Evolutionary conservation across 92 coral and sea anemone species (phyloP), one percentile per base, ranked within the genome.

Genomic region (Phenganax subtilis): DNA sequence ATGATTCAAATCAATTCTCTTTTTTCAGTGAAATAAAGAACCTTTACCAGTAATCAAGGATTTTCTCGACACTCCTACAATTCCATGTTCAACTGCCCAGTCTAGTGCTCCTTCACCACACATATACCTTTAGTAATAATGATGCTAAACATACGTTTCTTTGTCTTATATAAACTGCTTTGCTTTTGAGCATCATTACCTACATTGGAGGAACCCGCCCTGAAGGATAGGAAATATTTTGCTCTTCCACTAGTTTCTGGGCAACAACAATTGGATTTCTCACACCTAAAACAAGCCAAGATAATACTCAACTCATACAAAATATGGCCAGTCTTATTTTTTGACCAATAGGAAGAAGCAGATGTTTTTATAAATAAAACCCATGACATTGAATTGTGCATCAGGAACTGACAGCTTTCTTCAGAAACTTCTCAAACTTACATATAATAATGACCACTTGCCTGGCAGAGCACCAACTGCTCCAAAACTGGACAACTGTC

Each of bases 141-240:
- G 8, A 7, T 2, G 10, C 15, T 51, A 10, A 72, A 12, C 1
- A 9, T 51, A 25, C 6, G 54, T 72, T 5, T 44, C 9, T 44
- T 72, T 6, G 10, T 72, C 54, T 44, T 6, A 3, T n/a, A 31
- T 28, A n/a, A 11, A 15, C 51, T 53, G 57, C 0, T 15, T 74
- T 2, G 6, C 17, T 47, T 2, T 52, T 59, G 25, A 20, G 25
- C 25, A 28, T 4, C 4, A 54, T n/a, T 59, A 28, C 92, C 54
- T 84, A 93, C 97, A 91, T 82, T 47, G 98, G 98, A 55, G 98
- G 94, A 72, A 93, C 66, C 27, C 93, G 97, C 25, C 98, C 98
- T 31, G 68, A 68, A 2, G 76, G 51, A 31, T 82, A 82, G 27
- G 91, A 77, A 12, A 93, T 96, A 79, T 79, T 84, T 51, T 86